These are phyloP conservation scores for Botrylloides violaceus DNA, from an alignment of 23 tunicate species.

Conservation along the genomic window DNA sequence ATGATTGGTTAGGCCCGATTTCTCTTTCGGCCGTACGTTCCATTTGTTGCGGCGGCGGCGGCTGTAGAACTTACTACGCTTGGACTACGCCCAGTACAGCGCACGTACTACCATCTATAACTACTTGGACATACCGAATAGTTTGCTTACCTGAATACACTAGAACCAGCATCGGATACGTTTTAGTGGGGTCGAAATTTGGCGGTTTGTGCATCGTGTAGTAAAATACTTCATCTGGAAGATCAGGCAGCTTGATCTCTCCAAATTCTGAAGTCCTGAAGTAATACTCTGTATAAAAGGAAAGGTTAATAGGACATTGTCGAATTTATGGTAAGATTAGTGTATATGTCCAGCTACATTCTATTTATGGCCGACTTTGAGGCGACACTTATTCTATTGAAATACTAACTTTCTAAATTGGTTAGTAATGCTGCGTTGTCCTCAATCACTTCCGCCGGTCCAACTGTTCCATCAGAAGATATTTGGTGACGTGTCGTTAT, in stretches of 20 bases:
- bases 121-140: not conserved
- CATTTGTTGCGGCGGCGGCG: no score
- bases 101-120: not conserved
- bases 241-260: conserved; percentile 30
- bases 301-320: not conserved
- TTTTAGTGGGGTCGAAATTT: conserved; percentile 55
- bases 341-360: not conserved
- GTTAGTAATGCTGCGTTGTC: conserved; percentile 23
- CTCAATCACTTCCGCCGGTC: conserved; percentile 29
- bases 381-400: not conserved
- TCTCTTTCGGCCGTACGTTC: no score
- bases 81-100: not conserved
- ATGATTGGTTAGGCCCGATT: no score
- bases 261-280: conserved; percentile 60
- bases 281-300: conserved; percentile 41
- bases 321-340: not conserved
- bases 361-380: no score
- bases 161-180: conserved; percentile 80
- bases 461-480: conserved; percentile 22
- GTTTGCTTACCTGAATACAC: conserved; percentile 77
- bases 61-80: no score
- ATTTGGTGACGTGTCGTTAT: conserved; percentile 25
- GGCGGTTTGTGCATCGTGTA: conserved; percentile 71
- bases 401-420: conserved; percentile 28
- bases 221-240: conserved; percentile 35